phyloP scores from a whole-genome alignment of 2,888 invertebrate genomes.

The Pedicia rivosa region DNA sequence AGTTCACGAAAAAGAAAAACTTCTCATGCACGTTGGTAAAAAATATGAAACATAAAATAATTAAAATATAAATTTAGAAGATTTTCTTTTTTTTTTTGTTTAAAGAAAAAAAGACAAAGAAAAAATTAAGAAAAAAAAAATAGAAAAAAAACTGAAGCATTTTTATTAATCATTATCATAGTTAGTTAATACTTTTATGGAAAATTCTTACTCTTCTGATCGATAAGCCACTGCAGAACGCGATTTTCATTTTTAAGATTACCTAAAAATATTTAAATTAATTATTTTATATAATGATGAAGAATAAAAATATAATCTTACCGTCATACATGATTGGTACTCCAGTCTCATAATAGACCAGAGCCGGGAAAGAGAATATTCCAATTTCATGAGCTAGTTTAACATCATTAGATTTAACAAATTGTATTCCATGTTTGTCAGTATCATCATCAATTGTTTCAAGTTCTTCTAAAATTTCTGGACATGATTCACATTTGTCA shows the following conservation, averaged over 20 bases:
- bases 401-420: constrained; percentile 82
- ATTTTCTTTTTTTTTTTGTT: not conserved
- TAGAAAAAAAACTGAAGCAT: too few species aligned
- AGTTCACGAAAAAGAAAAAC: too few species aligned
- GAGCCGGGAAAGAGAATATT: constrained; percentile 79
- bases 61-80: too few species aligned
- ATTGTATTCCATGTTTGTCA: constrained; percentile 82
- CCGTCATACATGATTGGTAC: constrained; percentile 92
- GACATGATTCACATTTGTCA: constrained; percentile 72
- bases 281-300: constrained; percentile 2
- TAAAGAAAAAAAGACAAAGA: constrained; percentile 5
- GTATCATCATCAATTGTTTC: constrained; percentile 89
- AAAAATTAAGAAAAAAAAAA: too few species aligned
- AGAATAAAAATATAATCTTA: constrained; percentile 34
- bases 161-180: too few species aligned
- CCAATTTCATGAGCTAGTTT: constrained; percentile 82
- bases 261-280: constrained; percentile 39
- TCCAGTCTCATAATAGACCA: constrained; percentile 86
- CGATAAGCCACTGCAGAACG: constrained; percentile 90
- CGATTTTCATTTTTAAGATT: constrained; percentile 88
- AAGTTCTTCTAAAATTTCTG: constrained; percentile 68
- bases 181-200: constrained; percentile 22
- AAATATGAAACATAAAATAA: too few species aligned
- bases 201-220: constrained; percentile 88
- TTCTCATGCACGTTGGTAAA: too few species aligned